Evolutionary conservation across 2,113 vertebrate species (phyloP), one percentile per base, ranked within the genome.

Genomic region (Myiagra hebetior): DNA sequence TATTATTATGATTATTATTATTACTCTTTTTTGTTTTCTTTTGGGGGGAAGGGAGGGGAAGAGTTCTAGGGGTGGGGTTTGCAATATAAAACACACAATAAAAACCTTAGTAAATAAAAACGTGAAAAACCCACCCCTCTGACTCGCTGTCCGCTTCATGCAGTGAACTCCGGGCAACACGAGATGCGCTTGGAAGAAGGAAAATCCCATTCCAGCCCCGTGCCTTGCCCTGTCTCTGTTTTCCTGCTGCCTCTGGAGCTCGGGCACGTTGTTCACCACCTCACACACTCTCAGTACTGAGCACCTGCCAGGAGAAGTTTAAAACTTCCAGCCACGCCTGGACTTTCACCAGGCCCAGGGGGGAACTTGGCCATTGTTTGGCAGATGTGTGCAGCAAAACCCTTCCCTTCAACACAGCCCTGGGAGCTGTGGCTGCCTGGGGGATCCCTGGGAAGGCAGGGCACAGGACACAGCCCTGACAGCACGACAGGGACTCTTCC

Each of bases 41-140:
- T 85, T 13, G 67, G 65, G 92, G 76, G 82, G 81, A 56, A 70
- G 96, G 87, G 76, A 62, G 94, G 93, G 93, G 73, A 65, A 93
- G 83, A 88, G 75, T 95, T 97, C 77, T 87, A 73, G 53, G 94
- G 94, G 75, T 93, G 89, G 93, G 94, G 88, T 97, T 97, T 97
- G 95, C 95, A 97, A 96, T 97, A 97, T 96, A 90, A 96, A 97
- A 97, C 87, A 96, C 94, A 97, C 83, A 96, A 95, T 96, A 94
- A 97, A 96, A 97, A 97, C 92, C 91, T 97, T 97, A 96, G 94
- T 96, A 97, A 97, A 97, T 96, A 96, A 95, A 96, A 83, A 85
- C 1, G 0, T 95, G 86, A 83, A 97, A 97, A 97, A 83, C 14
- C 41, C 57, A 85, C 53, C 76, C 70, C 75, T 91, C 37, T 91